phyloP scores from a whole-genome alignment of 2,113 vertebrate species.

The Lutjanus erythropterus region DNA sequence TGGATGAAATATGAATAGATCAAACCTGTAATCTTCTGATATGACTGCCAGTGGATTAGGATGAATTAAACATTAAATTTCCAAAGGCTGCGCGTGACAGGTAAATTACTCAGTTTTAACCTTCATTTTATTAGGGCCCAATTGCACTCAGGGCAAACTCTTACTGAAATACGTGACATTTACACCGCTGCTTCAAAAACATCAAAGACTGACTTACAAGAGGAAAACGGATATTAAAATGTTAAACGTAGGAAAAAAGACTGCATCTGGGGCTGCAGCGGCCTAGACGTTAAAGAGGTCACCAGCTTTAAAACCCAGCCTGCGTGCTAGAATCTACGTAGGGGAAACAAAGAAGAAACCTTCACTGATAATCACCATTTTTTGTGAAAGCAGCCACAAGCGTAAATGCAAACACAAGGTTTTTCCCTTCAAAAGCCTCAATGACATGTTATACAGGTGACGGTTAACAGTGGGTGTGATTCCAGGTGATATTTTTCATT shows the following conservation, averaged over 20 bases:
- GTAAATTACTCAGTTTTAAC: conserved; percentile 61
- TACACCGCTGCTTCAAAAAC: conserved; percentile 42
- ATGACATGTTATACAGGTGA: not conserved
- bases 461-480: not conserved
- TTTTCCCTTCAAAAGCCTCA: not conserved
- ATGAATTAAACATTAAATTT: conserved; percentile 56
- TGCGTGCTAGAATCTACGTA: not conserved
- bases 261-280: not conserved
- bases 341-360: not conserved
- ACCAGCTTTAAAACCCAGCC: not conserved
- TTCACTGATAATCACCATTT: not conserved
- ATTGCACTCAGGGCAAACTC: conserved; percentile 26
- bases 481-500: not conserved
- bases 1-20: conserved; percentile 60
- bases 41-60: conserved; percentile 55
- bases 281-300: conserved; percentile 27
- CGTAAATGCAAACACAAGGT: not conserved
- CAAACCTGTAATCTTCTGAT: conserved; percentile 54
- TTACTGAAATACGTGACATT: conserved; percentile 40
- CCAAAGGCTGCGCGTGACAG: conserved; percentile 33
- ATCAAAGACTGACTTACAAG: conserved; percentile 45
- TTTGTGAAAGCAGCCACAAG: conserved; percentile 2
- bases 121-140: conserved; percentile 46
- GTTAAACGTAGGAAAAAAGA: conserved; percentile 28
- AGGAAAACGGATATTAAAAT: conserved; percentile 45